Evolutionary conservation across 2,888 invertebrate species (phyloP), one percentile per base, ranked within the genome.

Genomic region (Nysson spinosus): DNA sequence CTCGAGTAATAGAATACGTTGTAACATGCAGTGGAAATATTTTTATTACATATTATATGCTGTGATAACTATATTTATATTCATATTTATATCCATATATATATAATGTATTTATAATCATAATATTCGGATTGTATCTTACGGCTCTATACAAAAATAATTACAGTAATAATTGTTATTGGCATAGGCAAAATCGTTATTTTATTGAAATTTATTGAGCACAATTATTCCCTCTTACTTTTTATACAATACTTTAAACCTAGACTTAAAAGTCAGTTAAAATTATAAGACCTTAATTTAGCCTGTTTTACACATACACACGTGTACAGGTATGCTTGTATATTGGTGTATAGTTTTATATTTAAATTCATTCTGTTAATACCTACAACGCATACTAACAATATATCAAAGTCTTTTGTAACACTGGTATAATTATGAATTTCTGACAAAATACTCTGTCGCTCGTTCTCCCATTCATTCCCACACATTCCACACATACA

Each of bases 181-280:
- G 78, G 81, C 79, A 81, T 82, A 82, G 82, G 82, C 82, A 82
- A 82, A 82, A 82, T 81, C 69, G 78, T 82, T 78, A 81, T 80
- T 82, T n/a, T 82, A 82, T 82, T 82, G 81, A 82, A 82, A 80
- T 80, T 82, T 78, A 79, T 82, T 82, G 82, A 82, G 82, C 82
- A 82, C 82, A 81, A 77, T 80, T 76, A 81, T 75, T 74, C 67
- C 66, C 66, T 68, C 73, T 82, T 80, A 70, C n/a, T n/a, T 77
- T 72, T 78, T 82, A 80, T 77, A 81, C 79, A 78, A 78, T n/a
- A n/a, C n/a, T n/a, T 72, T 79, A 78, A 78, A 77, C 67, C 77
- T 81, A 78, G 76, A 80, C 75, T 66, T 77, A 79, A 76, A 80
- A 77, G 74, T 80, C 72, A 60, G 78, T 70, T 77, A 80, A 81